Base-by-base conservation (phyloP, 2,113 vertebrate genomes). In the Chionomys nivalis region DNA sequence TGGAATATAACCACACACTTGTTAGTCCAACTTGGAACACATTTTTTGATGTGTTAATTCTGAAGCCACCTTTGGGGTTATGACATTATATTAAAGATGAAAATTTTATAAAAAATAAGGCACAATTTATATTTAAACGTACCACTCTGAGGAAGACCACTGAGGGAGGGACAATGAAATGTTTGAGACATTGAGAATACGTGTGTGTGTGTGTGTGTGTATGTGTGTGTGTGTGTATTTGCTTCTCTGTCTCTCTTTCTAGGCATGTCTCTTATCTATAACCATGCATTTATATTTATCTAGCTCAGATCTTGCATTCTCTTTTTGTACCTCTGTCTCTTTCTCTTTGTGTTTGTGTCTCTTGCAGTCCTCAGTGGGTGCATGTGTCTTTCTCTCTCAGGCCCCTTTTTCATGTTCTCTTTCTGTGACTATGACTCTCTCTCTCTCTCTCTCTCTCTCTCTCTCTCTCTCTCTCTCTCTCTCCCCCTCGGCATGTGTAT, bases 71-170 rank as follows among this genome's bases (percentile, higher is more conserved):
- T 98, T 98, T 97, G 96, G 95, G 97, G 96, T 61, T 82, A 78
- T 97, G 97, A 98, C 98, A 98, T 98, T 97, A 98, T 98, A 98
- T 97, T 97, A 97, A 98, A 97, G 96, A 96, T 98, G 98, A 98
- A 96, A 97, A 97, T 95, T 97, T 98, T 98, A 97, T 96, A n/a
- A 98, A 98, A 98, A 98, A n/a, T 98, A 97, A 98, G 98, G 98
- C 98, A 97, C 97, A 98, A 98, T 98, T 98, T 97, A 63, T 72
- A 97, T 98, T 97, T 98, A 98, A 98, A 98, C 98, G 97, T 97
- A 98, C 98, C 97, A 98, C 92, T 98, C 96, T 95, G 91, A 96
- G 96, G 93, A 98, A 93, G 94, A 91, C 66, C 91, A 9, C 19
- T 10, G 81, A 3, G 79, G 24, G 19, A 63, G 94, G 76, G 82